Conservation (phyloP, 2,888 invertebrate species). For the Drosophila paranaensis region DNA sequence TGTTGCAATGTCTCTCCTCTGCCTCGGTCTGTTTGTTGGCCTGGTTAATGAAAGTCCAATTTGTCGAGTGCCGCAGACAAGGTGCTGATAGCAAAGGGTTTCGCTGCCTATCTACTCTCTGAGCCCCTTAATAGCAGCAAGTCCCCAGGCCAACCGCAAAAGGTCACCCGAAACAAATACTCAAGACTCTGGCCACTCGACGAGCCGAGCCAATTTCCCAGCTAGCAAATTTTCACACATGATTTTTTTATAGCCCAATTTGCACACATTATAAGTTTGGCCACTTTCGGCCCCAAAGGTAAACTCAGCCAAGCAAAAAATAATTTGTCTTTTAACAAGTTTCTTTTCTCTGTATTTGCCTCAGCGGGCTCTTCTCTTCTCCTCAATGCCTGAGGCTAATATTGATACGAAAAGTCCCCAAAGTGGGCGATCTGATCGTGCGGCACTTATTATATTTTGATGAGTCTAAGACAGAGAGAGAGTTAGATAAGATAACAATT, state of each 20-base stretch:
- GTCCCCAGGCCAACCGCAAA: slow-evolving; percentile 38
- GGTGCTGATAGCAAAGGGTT: slow-evolving; percentile 67
- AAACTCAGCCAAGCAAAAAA: slow-evolving; percentile 32
- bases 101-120: slow-evolving; percentile 44
- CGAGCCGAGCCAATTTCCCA: slow-evolving; percentile 9
- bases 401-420: neutral
- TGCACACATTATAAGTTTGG: slow-evolving; percentile 74
- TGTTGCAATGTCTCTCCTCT: slow-evolving; percentile 16
- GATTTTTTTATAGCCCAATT: slow-evolving; percentile 74
- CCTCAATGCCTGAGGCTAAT: neutral
- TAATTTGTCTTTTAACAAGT: slow-evolving; percentile 51
- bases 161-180: slow-evolving; percentile 29
- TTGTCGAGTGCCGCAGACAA: slow-evolving; percentile 54
- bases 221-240: slow-evolving; percentile 65
- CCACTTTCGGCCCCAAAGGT: slow-evolving; percentile 53
- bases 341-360: slow-evolving; percentile 49
- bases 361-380: neutral
- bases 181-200: slow-evolving; percentile 24
- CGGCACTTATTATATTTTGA: neutral
- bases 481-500: neutral
- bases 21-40: slow-evolving; percentile 39
- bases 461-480: neutral
- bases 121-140: slow-evolving; percentile 58
- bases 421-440: neutral
- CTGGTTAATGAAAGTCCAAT: slow-evolving; percentile 70